Base-by-base conservation (phyloP, 1,140 invertebrate genomes). In the Dendroctonus valens region DNA sequence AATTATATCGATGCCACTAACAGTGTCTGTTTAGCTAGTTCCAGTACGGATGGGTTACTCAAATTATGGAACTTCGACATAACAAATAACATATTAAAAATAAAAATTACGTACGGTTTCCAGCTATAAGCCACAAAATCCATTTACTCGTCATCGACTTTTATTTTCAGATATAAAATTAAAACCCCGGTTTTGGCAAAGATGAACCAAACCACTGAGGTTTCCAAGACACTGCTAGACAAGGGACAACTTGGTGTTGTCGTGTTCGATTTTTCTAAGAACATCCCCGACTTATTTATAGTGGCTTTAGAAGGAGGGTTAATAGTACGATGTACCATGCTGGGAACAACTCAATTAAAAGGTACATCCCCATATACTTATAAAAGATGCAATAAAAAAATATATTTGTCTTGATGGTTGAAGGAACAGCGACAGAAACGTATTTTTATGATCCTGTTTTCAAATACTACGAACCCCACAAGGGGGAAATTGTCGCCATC, bases 191-290 rank as follows among this genome's bases (percentile, higher is more conserved):
- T 74, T 9, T 71, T 76, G 39, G 64, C 59, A 37, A 71, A 63
- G 58, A 14, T 67, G 14, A 66, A 68, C 50, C 59, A 48, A 69
- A 69, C 68, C 7, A 44, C 49, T 11, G 59, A 68, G 40, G 52
- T 52, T 8, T 57, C 67, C 8, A 59, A 70, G 54, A 44, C 67
- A 41, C 48, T 75, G 6, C 38, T 64, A n/a, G 73, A 68, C 46
- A 74, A 74, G 67, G 65, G 58, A 37, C 62, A 59, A 54, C 38
- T 54, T 3, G 75, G 75, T n/a, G 66, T 79, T n/a, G 63, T 73
- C n/a, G 65, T 69, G 42, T 79, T 79, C 57, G 73, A 76, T 70
- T 79, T 79, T 70, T 78, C 77, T 5, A 69, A 46, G 62, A 72
- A 74, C 62, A 41, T 69, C 6, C 70, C 69, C 4, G 76, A 78